Base-by-base conservation (phyloP, 2,113 vertebrate species). In the Brachyistius frenatus region DNA sequence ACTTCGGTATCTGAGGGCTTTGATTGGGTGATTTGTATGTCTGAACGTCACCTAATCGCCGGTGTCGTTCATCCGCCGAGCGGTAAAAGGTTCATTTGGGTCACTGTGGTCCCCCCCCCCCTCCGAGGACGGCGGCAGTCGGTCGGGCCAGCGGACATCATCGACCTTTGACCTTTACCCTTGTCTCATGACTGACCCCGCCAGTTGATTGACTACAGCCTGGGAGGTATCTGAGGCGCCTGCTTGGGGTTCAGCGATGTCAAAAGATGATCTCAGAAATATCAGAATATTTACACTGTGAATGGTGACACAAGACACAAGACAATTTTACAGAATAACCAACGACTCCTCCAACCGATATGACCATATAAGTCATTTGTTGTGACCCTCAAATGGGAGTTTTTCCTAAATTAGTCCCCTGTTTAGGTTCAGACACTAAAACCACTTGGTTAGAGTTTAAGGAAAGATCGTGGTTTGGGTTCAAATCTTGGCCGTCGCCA, bases 91-190 rank as follows among this genome's bases (percentile, higher is more conserved):
- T 76, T 83, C 66, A 82, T 50, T 37, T 9, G 30, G 76, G 69
- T 85, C 72, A 70, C 50, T 6, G 32, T 14, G n/a, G 56, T 46
- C 72, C 73, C 85, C 73, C 23, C 23, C 23, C 23, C 23, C 23
- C 23, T 23, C 23, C 9, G 57, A 78, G 83, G 83, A 77, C 44
- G 49, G 39, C 32, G 2, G 60, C 36, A 10, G 11, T 31, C 2
- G 2, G 13, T 58, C 15, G 5, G 39, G 47, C 54, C 39, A 33
- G 32, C 2, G 11, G 65, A 61, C 74, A 41, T 52, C 47, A 4
- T 52, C 11, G 76, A 76, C 73, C 76, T 75, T 55, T 58, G 62
- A 78, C 66, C 79, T 80, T 63, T 57, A 31, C 33, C 68, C 66
- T 69, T 66, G 69, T 68, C 76, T 44, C 15, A 33, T 52, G 41